Percentiles rank a stretch among this genome's conserved stretches.
These are phyloP conservation scores for Plemyria rubiginata DNA, from an alignment of 2,888 invertebrate species.

Conservation along the genomic window DNA sequence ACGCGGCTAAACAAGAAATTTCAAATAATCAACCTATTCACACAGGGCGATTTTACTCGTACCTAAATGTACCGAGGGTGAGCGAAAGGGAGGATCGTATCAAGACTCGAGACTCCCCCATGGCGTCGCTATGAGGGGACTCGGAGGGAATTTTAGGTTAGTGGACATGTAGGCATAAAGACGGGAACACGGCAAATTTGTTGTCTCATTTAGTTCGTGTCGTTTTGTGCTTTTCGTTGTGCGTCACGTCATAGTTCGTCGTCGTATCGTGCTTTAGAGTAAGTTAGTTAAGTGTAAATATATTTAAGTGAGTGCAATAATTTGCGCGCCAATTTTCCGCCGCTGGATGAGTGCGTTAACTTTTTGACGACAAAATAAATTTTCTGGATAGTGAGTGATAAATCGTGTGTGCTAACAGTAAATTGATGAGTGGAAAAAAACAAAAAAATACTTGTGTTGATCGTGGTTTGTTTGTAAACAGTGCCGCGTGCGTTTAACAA, in stretches of 20 bases:
- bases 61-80: conserved; percentile 74
- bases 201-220: conserved; percentile 85
- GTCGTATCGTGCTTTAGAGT: conserved; percentile 69
- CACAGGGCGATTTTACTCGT: conserved; percentile 78
- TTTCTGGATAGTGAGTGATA: conserved; percentile 47
- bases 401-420: conserved; percentile 45
- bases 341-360: conserved; percentile 34
- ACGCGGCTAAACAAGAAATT: conserved; percentile 69
- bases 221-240: conserved; percentile 83
- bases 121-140: conserved; percentile 76
- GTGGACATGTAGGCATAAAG: conserved; percentile 86
- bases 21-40: conserved; percentile 80
- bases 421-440: conserved; percentile 45
- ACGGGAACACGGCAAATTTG: conserved; percentile 84
- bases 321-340: conserved; percentile 46
- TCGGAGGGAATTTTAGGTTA: conserved; percentile 83
- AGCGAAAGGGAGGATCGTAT: conserved; percentile 80
- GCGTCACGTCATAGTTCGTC: conserved; percentile 81
- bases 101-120: conserved; percentile 76
- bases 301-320: conserved; percentile 38
- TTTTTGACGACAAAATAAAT: conserved; percentile 42
- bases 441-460: conserved; percentile 56
- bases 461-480: conserved; percentile 80
- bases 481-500: conserved; percentile 65
- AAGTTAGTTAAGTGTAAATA: conserved; percentile 57